Conservation (phyloP, 2,797 vertebrate species). For the Alca torda region DNA sequence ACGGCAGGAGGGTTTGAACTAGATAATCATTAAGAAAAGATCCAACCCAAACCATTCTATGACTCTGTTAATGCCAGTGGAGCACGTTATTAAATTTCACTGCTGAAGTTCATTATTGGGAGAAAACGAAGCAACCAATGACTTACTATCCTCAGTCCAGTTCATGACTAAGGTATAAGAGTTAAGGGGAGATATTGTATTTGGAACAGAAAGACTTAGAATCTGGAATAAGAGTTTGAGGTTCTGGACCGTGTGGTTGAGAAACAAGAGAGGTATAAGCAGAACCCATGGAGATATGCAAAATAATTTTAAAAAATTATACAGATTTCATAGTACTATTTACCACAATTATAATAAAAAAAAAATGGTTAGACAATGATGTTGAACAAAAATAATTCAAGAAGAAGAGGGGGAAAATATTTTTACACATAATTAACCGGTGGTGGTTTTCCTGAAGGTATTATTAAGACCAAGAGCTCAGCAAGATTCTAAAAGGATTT, state of each 20-base stretch:
- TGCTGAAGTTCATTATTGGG: not conserved
- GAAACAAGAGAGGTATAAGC: not conserved
- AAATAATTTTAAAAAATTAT: not conserved
- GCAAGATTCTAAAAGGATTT: conserved; percentile 10
- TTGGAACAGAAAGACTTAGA: not conserved
- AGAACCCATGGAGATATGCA: not conserved
- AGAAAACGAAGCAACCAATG: not conserved
- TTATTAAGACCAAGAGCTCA: not conserved
- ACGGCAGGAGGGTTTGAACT: not conserved
- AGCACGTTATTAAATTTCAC: not conserved
- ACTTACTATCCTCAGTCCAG: not conserved
- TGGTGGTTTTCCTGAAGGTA: not conserved
- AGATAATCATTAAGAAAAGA: not conserved
- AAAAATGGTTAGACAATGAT: not conserved
- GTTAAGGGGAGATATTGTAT: not conserved
- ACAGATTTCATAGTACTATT: not conserved
- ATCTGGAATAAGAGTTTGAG: not conserved
- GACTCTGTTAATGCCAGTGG: not conserved
- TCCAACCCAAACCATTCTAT: not conserved
- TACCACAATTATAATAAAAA: not conserved
- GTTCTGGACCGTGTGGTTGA: not conserved
- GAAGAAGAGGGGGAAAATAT: not conserved
- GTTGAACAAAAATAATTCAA: not conserved
- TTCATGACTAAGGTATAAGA: not conserved
- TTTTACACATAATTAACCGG: not conserved